Conservation (phyloP, 92 coral and sea anemone genomes). For the Epizoanthus scotinus region DNA sequence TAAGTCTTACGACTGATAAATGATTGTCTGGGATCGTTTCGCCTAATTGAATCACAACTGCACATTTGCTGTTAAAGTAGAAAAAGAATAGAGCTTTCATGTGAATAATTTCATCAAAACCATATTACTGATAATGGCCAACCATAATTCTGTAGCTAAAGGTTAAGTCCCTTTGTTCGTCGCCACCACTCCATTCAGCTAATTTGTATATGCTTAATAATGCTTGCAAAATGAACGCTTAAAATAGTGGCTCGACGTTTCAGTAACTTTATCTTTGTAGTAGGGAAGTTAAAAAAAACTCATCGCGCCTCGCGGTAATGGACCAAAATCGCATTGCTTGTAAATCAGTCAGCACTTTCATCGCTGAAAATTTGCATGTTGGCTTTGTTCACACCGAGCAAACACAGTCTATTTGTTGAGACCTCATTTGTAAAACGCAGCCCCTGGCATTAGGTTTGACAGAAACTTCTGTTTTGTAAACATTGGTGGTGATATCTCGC, state of each 20-base stretch:
- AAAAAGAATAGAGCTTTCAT: conserved; percentile 53
- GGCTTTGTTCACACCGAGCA: conserved; percentile 71
- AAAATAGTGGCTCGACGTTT: conserved; percentile 16
- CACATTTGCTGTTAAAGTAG: conserved; percentile 61
- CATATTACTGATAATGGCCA: conserved; percentile 60
- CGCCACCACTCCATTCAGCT: conserved; percentile 55
- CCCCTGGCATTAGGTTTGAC: conserved; percentile 48
- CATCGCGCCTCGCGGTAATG: neutral
- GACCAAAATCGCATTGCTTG: conserved; percentile 23
- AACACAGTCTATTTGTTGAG: conserved; percentile 56
- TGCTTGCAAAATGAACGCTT: conserved; percentile 36
- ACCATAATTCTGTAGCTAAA: conserved; percentile 61
- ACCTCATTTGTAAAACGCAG: conserved; percentile 48
- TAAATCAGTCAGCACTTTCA: conserved; percentile 27
- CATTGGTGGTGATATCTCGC: conserved; percentile 47
- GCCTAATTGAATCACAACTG: conserved; percentile 76
- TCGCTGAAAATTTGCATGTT: conserved; percentile 80
- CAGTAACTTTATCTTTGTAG: conserved; percentile 10
- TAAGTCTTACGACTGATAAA: conserved; percentile 63
- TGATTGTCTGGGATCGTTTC: conserved; percentile 49
- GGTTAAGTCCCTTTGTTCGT: conserved; percentile 76
- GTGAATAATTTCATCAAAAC: conserved; percentile 71
- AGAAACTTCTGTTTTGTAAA: conserved; percentile 61
- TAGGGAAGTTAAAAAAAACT: neutral
- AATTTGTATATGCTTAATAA: conserved; percentile 67